Base-by-base conservation (phyloP, 2,113 vertebrate genomes). In the Micromys minutus region DNA sequence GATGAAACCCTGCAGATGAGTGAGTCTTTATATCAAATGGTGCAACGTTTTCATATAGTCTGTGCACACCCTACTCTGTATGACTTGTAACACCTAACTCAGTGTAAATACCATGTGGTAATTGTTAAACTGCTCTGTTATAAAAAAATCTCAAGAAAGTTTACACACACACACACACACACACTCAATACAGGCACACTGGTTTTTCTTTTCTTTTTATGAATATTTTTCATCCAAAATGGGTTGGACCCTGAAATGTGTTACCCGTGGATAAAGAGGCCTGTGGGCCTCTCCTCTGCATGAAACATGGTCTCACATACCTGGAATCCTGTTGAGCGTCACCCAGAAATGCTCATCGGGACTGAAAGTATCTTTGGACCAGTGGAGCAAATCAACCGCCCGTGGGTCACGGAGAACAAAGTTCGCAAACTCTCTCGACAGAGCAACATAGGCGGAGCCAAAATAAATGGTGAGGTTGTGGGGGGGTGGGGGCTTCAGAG, bases 331-430 rank as follows among this genome's bases (percentile, higher is more conserved):
- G 85, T 98, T 98, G 77, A 98, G 96, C 0, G 96, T 98, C 95
- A 98, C 97, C 98, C 98, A 98, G 94, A 97, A 98, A 89, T 98
- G 98, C n/a, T 98, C 98, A 0, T 98, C 98, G 0, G 96, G 98
- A 87, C 98, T 99, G 90, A 97, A 98, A 5, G 98, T 98, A 90
- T 98, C 98, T 69, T 98, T 61, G 0, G 98, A 98, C 98, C 97
- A 98, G 0, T 6, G 96, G 52, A 98, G 97, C 92, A 99, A 89
- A 16, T 98, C 92, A 0, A 96, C 36, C 3, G 97, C 98, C 0
- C 21, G 50, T 0, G 55, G 95, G 55, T 98, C 98, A 1, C 0
- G 67, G 72, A 98, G 94, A 31, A 98, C 36, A 0, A 98, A 98
- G 76, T 84, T 45, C 45, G 92, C 89, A 0, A 98, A 98, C 17